Evolutionary conservation across 92 coral and sea anemone genomes (phyloP).

Genomic region (Zoanthus sociatus): DNA sequence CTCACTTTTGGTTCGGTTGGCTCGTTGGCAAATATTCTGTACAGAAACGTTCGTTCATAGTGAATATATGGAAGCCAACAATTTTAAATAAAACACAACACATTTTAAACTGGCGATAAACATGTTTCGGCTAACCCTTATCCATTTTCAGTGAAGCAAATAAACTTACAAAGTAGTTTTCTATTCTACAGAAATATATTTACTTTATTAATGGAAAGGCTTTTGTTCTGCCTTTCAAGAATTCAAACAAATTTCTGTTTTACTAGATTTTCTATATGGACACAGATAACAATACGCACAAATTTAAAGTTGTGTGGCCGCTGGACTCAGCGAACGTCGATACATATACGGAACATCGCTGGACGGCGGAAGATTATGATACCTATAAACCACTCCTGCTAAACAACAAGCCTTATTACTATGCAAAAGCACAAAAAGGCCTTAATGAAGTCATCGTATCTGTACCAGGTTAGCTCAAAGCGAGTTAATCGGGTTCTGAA

Average conservation of each 20-base stretch:
- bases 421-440: slow-evolving; percentile 40
- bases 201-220: too few relatives aligned
- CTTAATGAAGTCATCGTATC: slow-evolving; percentile 7
- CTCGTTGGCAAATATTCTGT: too few relatives aligned
- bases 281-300: slow-evolving; percentile 43
- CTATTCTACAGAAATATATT: too few relatives aligned
- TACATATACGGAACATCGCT: slow-evolving; percentile 79
- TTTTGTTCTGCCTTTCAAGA: background rate
- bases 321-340: slow-evolving; percentile 55
- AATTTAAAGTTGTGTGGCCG: slow-evolving; percentile 61
- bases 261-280: slow-evolving; percentile 64
- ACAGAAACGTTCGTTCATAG: too few relatives aligned
- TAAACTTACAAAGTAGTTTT: too few relatives aligned
- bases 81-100: too few relatives aligned
- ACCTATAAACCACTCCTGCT: slow-evolving; percentile 70
- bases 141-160: too few relatives aligned
- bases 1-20: too few relatives aligned
- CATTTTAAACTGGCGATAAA: too few relatives aligned
- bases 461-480: slow-evolving; percentile 46
- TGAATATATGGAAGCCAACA: too few relatives aligned
- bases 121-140: too few relatives aligned
- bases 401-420: slow-evolving; percentile 55
- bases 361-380: slow-evolving; percentile 80
- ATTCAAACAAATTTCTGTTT: slow-evolving; percentile 20
- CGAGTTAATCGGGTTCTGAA: slow-evolving; percentile 46